Percentiles rank a stretch among this genome's conserved stretches.
phyloP scores from a whole-genome alignment of 1,140 invertebrate genomes.

The Luehdorfia chinensis region DNA sequence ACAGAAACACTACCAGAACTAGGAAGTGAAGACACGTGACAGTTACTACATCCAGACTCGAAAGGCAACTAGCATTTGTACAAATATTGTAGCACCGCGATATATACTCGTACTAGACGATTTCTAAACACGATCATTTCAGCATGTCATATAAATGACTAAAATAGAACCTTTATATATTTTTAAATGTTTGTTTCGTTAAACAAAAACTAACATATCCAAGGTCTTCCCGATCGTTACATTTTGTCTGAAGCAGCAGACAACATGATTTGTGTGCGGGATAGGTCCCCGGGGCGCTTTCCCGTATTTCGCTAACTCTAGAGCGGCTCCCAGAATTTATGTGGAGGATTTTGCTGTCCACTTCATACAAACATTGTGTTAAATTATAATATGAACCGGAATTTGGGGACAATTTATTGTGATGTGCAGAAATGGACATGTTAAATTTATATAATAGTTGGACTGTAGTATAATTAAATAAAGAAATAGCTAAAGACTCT shows the following conservation, averaged over 20 bases:
- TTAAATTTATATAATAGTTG: background rate
- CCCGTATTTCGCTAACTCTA: conserved; percentile 34
- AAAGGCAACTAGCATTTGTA: too few species aligned
- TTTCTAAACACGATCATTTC: too few species aligned
- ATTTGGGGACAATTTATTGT: conserved; percentile 7
- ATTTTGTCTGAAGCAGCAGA: conserved; percentile 33
- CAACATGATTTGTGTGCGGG: conserved; percentile 54
- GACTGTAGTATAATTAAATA: too few species aligned
- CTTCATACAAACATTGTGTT: conserved; percentile 62
- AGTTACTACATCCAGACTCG: too few species aligned
- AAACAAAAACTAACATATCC: conserved; percentile 9
- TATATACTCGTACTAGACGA: too few species aligned
- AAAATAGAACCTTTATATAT: too few species aligned
- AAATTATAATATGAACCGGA: conserved; percentile 43
- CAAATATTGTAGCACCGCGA: too few species aligned
- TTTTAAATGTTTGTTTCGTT: too few species aligned
- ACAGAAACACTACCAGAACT: too few species aligned
- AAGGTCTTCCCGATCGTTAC: conserved; percentile 19
- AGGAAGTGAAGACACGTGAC: too few species aligned
- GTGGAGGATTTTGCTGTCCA: conserved; percentile 59
- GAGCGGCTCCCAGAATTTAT: conserved; percentile 48
- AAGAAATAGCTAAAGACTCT: too few species aligned
- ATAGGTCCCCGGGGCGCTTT: conserved; percentile 40
- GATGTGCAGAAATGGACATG: background rate
- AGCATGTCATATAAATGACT: too few species aligned